These are phyloP conservation scores for Toxotes jaculatrix DNA, from an alignment of 2,113 vertebrate species.

Conservation along the genomic window DNA sequence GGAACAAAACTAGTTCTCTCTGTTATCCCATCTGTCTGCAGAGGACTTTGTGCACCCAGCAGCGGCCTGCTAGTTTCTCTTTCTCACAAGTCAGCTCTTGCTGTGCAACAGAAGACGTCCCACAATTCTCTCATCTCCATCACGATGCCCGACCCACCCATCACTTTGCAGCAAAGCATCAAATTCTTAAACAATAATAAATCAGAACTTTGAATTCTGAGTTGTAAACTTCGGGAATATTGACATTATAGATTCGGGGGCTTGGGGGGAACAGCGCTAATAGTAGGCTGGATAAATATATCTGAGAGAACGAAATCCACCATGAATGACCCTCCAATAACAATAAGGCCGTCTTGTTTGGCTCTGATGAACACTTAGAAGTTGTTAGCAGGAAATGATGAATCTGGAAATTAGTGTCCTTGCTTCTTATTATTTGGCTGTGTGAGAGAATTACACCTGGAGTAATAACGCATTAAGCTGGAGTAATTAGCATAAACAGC, in stretches of 20 bases:
- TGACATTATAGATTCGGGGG: slow-evolving; percentile 52
- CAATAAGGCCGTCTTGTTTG: slow-evolving; percentile 47
- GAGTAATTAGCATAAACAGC: slow-evolving; percentile 83
- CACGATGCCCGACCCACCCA: slow-evolving; percentile 37
- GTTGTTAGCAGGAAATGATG: slow-evolving; percentile 71
- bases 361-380: slow-evolving; percentile 57
- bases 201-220: no score
- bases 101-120: slow-evolving; percentile 71
- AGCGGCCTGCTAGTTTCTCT: slow-evolving; percentile 61
- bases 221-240: slow-evolving; percentile 12
- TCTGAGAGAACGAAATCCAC: slow-evolving; percentile 51
- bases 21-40: slow-evolving; percentile 81
- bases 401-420: slow-evolving; percentile 76
- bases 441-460: slow-evolving; percentile 73
- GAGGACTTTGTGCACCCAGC: slow-evolving; percentile 70
- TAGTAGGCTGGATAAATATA: slow-evolving; percentile 33
- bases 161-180: background rate
- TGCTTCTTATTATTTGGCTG: slow-evolving; percentile 74
- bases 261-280: slow-evolving; percentile 42
- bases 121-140: slow-evolving; percentile 62
- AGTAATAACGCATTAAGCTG: slow-evolving; percentile 82
- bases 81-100: slow-evolving; percentile 64
- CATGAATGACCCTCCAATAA: slow-evolving; percentile 56
- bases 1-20: slow-evolving; percentile 71
- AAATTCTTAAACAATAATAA: no score